Evolutionary conservation across 2,888 invertebrate genomes (phyloP).

Genomic region (Crematogaster levior): DNA sequence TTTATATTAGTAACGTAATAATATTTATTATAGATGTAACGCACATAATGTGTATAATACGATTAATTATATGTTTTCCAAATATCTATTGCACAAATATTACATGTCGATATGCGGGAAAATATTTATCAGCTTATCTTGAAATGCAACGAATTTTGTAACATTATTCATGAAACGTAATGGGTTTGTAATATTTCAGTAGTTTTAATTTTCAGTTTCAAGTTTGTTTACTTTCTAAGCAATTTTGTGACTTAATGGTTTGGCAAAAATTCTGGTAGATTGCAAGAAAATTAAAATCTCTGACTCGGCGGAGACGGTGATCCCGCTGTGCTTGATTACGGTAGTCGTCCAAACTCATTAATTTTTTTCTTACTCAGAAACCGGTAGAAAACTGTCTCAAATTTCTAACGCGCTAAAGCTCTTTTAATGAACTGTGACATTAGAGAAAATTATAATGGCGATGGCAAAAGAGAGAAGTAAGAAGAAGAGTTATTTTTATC

Average conservation of each 20-base stretch:
- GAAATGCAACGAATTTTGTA: neutral
- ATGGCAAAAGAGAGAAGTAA: neutral
- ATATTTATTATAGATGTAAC: neutral
- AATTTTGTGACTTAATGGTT: conserved; percentile 66
- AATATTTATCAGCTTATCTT: neutral
- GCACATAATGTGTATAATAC: neutral
- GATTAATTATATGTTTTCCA: conserved; percentile 15
- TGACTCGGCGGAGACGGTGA: neutral
- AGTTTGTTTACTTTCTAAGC: conserved; percentile 15
- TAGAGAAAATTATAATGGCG: conserved; percentile 11
- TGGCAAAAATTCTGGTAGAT: conserved; percentile 63
- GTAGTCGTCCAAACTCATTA: conserved; percentile 13
- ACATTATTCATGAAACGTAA: neutral
- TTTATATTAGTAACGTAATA: neutral
- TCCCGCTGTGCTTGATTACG: conserved; percentile 51
- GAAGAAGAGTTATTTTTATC: neutral
- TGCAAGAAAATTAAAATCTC: conserved; percentile 69
- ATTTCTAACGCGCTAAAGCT: conserved; percentile 8
- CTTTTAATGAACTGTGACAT: neutral
- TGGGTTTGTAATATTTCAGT: neutral
- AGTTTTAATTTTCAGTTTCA: conserved; percentile 29
- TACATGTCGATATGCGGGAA: neutral
- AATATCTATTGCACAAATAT: conserved; percentile 1
- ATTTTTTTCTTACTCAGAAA: conserved; percentile 19
- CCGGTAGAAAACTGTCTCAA: neutral